These are phyloP conservation scores for Lathamus discolor DNA, from an alignment of 2,113 vertebrate species.

Conservation along the genomic window DNA sequence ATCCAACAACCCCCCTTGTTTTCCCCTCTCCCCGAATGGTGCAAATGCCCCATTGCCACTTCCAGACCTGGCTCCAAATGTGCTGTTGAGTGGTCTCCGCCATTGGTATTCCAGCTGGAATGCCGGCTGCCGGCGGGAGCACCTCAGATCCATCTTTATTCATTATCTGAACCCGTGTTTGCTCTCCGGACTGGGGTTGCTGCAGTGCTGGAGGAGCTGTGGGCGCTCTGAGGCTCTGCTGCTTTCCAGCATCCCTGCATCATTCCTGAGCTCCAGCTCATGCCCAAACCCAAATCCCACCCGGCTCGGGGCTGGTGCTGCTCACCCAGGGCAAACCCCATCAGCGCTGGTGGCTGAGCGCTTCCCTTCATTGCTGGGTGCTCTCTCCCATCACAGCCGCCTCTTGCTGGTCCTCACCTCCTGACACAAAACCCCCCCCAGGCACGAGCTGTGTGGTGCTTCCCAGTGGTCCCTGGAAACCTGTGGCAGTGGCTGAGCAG, in stretches of 20 bases:
- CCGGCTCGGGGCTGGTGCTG: rapidly evolving
- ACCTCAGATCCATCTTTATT: not conserved
- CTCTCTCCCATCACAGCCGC: not conserved
- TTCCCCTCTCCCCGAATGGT: rapidly evolving
- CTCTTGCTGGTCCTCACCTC: not conserved
- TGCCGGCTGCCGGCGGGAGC: not conserved
- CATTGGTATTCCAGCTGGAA: conserved; percentile 15
- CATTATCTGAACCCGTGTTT: not conserved
- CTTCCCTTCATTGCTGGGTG: rapidly evolving
- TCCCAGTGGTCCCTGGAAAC: not conserved
- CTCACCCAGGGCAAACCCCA: not conserved
- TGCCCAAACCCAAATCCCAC: not conserved
- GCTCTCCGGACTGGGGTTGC: not conserved
- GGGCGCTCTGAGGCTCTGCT: not conserved
- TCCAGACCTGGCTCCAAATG: not conserved
- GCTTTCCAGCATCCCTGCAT: not conserved
- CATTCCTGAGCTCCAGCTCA: not conserved
- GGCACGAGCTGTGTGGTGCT: not conserved
- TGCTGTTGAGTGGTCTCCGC: not conserved
- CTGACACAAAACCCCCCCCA: not conserved
- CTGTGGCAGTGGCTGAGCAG: not conserved
- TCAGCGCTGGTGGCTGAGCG: not conserved
- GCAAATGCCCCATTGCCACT: not conserved
- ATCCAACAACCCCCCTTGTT: not conserved
- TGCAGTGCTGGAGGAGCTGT: not conserved